Percentiles rank a stretch among this genome's conserved stretches.
Evolutionary conservation across 2,797 vertebrate genomes (phyloP).

Genomic region (Malurus splendens): DNA sequence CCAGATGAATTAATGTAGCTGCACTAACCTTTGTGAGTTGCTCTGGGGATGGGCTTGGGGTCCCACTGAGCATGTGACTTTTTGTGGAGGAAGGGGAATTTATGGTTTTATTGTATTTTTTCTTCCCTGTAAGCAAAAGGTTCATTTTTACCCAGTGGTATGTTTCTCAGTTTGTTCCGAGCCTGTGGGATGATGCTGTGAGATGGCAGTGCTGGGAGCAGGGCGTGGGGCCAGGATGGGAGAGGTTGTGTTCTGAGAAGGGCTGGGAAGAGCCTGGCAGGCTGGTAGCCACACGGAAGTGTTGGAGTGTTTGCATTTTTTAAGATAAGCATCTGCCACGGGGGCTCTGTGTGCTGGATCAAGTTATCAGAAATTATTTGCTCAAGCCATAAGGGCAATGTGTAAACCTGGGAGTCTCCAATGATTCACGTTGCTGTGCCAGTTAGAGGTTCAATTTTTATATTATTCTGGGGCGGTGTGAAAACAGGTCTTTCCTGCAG

Average conservation of each 20-base stretch:
- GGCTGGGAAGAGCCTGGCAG: background rate
- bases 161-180: accelerated
- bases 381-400: background rate
- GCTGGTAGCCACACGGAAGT: background rate
- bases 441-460: background rate
- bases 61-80: background rate
- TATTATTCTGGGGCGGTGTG: background rate
- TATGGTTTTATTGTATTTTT: background rate
- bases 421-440: background rate
- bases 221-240: background rate
- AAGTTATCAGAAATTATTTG: background rate
- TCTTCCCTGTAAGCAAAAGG: background rate
- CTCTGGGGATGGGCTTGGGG: background rate
- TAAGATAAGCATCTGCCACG: background rate
- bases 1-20: background rate
- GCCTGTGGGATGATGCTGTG: background rate
- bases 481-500: background rate
- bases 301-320: background rate
- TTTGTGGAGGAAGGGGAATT: background rate
- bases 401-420: background rate
- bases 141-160: background rate
- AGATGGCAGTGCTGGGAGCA: background rate
- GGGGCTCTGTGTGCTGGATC: background rate
- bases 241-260: background rate
- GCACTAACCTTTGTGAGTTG: background rate